Conservation (phyloP, 2,797 vertebrate genomes). For the Eleutherodactylus coqui region DNA sequence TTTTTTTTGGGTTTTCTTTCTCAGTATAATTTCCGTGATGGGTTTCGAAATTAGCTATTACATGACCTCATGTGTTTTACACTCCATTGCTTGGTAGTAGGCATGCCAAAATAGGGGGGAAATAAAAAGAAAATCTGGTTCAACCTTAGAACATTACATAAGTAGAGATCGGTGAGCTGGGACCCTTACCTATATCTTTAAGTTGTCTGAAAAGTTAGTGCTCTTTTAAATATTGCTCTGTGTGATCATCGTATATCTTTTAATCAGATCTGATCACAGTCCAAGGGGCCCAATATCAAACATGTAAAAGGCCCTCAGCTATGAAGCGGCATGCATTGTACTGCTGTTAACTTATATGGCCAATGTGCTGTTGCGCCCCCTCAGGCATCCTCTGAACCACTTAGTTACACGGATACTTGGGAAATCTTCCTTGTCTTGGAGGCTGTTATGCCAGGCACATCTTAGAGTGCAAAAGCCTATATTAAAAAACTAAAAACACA, state of each 20-base stretch:
- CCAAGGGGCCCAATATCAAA: too few relatives aligned
- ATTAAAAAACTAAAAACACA: too few relatives aligned
- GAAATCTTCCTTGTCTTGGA: neutral
- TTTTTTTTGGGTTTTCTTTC: constrained; percentile 39
- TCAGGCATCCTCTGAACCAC: too few relatives aligned
- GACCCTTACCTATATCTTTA: neutral
- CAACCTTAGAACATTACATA: neutral
- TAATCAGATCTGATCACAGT: too few relatives aligned
- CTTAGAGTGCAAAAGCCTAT: neutral
- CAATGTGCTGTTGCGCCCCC: too few relatives aligned
- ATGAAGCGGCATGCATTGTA: too few relatives aligned
- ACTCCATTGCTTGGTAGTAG: neutral
- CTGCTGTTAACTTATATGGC: neutral
- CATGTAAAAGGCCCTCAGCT: too few relatives aligned
- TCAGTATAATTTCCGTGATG: constrained; percentile 59
- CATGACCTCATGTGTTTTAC: constrained; percentile 15
- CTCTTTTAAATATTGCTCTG: too few relatives aligned
- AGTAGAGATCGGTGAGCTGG: neutral
- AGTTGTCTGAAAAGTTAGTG: too few relatives aligned
- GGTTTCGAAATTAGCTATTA: constrained; percentile 47
- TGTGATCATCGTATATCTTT: too few relatives aligned
- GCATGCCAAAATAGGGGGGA: neutral
- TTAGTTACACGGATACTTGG: neutral
- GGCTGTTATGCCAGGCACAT: neutral
- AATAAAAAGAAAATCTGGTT: too few relatives aligned